Evolutionary conservation across 2,113 vertebrate genomes (phyloP).

Genomic region (Eptesicus fuscus): DNA sequence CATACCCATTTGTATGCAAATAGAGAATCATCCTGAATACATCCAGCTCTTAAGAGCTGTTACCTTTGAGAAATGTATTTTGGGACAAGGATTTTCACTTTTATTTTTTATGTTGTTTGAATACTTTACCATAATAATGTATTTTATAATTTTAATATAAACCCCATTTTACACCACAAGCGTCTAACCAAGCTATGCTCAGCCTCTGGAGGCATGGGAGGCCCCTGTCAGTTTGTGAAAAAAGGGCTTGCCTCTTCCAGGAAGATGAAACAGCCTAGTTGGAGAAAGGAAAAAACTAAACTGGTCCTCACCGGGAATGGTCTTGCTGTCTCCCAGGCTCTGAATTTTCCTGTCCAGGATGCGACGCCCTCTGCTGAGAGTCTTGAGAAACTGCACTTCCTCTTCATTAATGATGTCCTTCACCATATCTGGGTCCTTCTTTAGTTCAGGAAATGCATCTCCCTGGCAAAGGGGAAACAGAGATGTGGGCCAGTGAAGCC

Average conservation of each 20-base stretch:
- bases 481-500: neutral
- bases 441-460: constrained; percentile 95
- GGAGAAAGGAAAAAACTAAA: neutral
- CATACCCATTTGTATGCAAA: neutral
- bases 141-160: neutral
- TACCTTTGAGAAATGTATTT: neutral
- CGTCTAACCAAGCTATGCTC: neutral
- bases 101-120: neutral
- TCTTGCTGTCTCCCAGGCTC: constrained; percentile 90
- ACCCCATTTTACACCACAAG: neutral
- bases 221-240: neutral
- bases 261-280: neutral
- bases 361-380: constrained; percentile 95
- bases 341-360: constrained; percentile 97
- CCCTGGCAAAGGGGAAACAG: constrained; percentile 82
- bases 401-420: constrained; percentile 98
- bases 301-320: constrained; percentile 89
- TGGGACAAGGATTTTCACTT: constrained; percentile 3
- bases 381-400: constrained; percentile 96
- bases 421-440: constrained; percentile 97
- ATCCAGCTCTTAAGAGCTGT: neutral
- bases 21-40: neutral
- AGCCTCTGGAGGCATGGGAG: neutral
- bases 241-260: neutral
- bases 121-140: neutral